These are phyloP conservation scores for Augiades crinisus DNA, from an alignment of 2,888 invertebrate genomes.

Conservation along the genomic window DNA sequence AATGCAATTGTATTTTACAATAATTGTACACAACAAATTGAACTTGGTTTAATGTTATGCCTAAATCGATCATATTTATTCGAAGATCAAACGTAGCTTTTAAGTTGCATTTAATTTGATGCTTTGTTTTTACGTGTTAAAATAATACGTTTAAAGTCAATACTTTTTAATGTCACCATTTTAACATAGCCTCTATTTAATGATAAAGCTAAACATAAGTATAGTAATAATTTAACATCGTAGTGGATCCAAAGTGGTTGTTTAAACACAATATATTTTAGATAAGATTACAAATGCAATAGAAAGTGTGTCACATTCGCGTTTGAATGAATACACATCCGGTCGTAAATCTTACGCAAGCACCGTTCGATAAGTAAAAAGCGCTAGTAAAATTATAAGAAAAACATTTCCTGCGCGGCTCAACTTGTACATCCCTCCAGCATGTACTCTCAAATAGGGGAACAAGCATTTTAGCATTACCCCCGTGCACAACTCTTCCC, in stretches of 20 bases:
- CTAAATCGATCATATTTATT: too few relatives aligned
- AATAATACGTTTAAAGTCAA: too few relatives aligned
- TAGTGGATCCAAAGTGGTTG: constrained; percentile 18
- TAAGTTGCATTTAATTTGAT: too few relatives aligned
- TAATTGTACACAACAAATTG: too few relatives aligned
- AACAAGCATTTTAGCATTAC: constrained; percentile 82
- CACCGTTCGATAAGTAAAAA: constrained; percentile 61
- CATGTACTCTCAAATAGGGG: constrained; percentile 82
- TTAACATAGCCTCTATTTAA: background rate
- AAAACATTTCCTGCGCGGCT: constrained; percentile 48
- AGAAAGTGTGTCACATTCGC: constrained; percentile 77
- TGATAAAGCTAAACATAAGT: constrained; percentile 3
- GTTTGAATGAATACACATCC: constrained; percentile 73
- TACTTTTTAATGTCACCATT: background rate
- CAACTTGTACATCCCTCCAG: constrained; percentile 69
- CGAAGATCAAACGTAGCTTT: too few relatives aligned
- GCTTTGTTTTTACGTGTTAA: too few relatives aligned
- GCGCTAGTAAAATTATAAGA: constrained; percentile 46
- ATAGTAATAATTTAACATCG: constrained; percentile 13
- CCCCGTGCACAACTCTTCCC: constrained; percentile 82
- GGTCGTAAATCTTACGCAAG: constrained; percentile 73
- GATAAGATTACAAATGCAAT: constrained; percentile 60
- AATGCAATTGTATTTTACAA: too few relatives aligned
- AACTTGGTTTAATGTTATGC: too few relatives aligned
- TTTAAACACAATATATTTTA: constrained; percentile 58